These are phyloP conservation scores for Anhinga rufa DNA, from an alignment of 2,113 vertebrate genomes.

Conservation along the genomic window DNA sequence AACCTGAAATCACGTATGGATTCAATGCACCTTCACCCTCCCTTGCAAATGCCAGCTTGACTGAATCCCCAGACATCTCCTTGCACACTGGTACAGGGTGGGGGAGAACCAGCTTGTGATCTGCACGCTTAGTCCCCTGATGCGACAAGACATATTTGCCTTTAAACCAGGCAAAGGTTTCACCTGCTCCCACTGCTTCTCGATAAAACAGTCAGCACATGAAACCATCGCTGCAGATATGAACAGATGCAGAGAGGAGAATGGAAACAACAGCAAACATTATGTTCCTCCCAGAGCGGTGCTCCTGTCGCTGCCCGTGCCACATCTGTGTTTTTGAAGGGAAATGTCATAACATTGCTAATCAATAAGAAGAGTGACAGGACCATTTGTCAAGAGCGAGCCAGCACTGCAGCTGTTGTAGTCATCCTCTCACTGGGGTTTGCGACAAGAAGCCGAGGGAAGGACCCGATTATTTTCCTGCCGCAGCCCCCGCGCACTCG, in stretches of 20 bases:
- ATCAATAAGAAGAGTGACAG: constrained; percentile 81
- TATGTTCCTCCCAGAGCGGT: constrained; percentile 47
- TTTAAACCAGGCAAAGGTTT: neutral
- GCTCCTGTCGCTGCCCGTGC: constrained; percentile 58
- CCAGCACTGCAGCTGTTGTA: constrained; percentile 74
- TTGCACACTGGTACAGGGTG: neutral
- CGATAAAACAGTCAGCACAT: neutral
- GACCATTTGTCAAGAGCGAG: constrained; percentile 78
- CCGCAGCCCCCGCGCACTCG: neutral
- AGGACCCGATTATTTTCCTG: neutral
- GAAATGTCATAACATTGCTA: constrained; percentile 83
- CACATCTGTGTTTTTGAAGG: constrained; percentile 81
- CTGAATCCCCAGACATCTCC: neutral
- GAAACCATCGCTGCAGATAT: neutral
- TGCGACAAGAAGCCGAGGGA: neutral
- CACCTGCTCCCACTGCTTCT: neutral
- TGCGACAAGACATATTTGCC: neutral
- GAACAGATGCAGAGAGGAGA: constrained; percentile 54
- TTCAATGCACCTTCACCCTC: neutral
- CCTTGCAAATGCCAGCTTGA: neutral
- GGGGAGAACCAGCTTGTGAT: neutral
- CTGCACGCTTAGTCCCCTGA: neutral
- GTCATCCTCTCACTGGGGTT: constrained; percentile 35
- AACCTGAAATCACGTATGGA: neutral
- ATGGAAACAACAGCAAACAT: constrained; percentile 37